Base-by-base conservation (phyloP, 2,888 invertebrate species). In the Aphidius colemani region DNA sequence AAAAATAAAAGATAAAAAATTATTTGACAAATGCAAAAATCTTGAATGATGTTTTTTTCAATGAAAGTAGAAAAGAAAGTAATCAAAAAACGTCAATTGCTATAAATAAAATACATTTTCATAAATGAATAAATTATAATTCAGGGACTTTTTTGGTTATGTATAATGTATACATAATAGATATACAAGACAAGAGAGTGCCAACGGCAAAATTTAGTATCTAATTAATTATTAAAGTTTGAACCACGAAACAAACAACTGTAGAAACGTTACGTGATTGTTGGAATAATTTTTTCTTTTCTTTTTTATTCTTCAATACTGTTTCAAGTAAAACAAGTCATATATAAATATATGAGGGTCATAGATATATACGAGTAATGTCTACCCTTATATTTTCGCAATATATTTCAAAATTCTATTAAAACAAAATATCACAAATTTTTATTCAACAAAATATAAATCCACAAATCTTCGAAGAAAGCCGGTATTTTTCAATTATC, bases 181-280 rank as follows among this genome's bases (percentile, higher is more conserved):
- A 80, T 78, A 80, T 78, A 76, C 70, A 72, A 66, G 67, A 67
- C 70, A 65, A 59, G 30, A 30, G 48, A 56, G 61, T 53, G 57
- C 62, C 70, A 73, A 67, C 74, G 71, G 70, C 59, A 66, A 64
- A 69, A 70, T 69, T 70, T 62, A 68, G 65, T 53, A 69, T 70
- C 74, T 78, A 80, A 81, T 81, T 80, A 81, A 81, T 81, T 81
- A 81, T 81, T 81, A 78, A 74, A 73, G 71, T 78, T 78, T 74
- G 70, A 74, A 74, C 69, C 74, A 61, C 73, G 74, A 77, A 78
- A 73, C 76, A 73, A 78, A 76, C 78, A 77, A 72, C 74, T 73
- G 70, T 73, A 68, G 73, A 55, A 30, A 30, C 5, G 30, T 30
- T 30, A 30, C 30, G 40, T 45, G 41, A 48, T 61, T 51, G 48